Percentiles rank a stretch among this genome's conserved stretches.
Conservation (phyloP, 2,797 vertebrate genomes). For the Falco peregrinus region DNA sequence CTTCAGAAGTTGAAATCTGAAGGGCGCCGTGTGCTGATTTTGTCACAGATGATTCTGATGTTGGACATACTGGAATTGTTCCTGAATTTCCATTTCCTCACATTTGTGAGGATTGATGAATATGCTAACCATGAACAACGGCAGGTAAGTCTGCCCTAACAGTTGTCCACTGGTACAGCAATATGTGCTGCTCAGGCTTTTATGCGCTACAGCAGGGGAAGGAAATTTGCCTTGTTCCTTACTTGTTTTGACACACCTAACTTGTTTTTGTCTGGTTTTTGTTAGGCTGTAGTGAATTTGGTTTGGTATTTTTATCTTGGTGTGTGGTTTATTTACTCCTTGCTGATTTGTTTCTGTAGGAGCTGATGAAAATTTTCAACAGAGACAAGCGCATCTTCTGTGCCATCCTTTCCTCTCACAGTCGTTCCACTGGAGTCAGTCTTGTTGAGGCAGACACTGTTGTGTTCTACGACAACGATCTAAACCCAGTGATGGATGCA, state of each 20-base stretch:
- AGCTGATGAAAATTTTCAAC: constrained; percentile 90
- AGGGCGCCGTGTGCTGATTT: constrained; percentile 91
- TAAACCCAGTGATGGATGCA: constrained; percentile 92
- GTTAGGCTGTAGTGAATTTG: not conserved
- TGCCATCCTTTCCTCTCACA: constrained; percentile 91
- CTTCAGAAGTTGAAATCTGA: constrained; percentile 92
- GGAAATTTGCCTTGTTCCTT: not conserved
- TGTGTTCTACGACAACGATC: constrained; percentile 93
- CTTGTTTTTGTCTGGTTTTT: not conserved
- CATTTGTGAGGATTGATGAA: constrained; percentile 92
- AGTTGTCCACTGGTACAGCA: not conserved
- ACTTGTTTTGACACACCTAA: not conserved
- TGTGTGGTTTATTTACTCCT: not conserved
- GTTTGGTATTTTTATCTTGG: not conserved
- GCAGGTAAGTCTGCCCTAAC: constrained; percentile 78
- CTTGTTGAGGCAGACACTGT: constrained; percentile 92
- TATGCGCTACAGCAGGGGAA: not conserved
- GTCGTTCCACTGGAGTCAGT: constrained; percentile 87
- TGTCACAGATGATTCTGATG: constrained; percentile 94
- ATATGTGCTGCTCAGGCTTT: not conserved
- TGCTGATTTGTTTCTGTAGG: constrained; percentile 68
- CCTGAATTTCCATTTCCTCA: constrained; percentile 89
- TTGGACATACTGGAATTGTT: constrained; percentile 92
- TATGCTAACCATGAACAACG: constrained; percentile 87
- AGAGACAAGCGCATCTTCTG: constrained; percentile 90